These are phyloP conservation scores for Coronaproctus castanopsis DNA, from an alignment of 2,888 invertebrate species.

Conservation along the genomic window DNA sequence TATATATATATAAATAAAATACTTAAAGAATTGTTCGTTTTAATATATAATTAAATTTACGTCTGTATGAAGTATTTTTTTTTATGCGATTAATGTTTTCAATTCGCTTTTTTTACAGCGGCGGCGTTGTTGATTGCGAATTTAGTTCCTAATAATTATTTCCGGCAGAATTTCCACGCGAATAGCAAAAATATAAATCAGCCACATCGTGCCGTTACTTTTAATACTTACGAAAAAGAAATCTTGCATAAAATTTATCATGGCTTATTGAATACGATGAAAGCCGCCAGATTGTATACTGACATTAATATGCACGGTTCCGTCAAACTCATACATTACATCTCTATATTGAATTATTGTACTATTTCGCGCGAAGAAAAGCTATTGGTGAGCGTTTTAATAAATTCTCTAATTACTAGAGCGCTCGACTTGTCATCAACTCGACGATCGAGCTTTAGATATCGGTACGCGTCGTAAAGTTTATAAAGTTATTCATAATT, in stretches of 20 bases:
- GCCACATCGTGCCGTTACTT: slow-evolving; percentile 27
- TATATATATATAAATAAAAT: too few species aligned
- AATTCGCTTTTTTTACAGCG: slow-evolving; percentile 39
- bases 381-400: slow-evolving; percentile 47
- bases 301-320: slow-evolving; percentile 73
- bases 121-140: slow-evolving; percentile 77
- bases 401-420: too few species aligned
- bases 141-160: slow-evolving; percentile 73
- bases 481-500: too few species aligned
- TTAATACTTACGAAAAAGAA: slow-evolving; percentile 36
- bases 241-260: slow-evolving; percentile 33
- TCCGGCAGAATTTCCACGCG: slow-evolving; percentile 63
- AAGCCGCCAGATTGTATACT: slow-evolving; percentile 66
- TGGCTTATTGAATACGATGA: slow-evolving; percentile 33
- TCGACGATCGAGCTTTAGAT: too few species aligned
- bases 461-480: too few species aligned
- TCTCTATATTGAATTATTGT: slow-evolving; percentile 78
- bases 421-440: too few species aligned
- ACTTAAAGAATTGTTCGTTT: too few species aligned
- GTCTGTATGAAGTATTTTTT: too few species aligned
- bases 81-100: too few species aligned
- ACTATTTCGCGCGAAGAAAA: slow-evolving; percentile 78
- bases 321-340: slow-evolving; percentile 78
- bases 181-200: slow-evolving; percentile 33
- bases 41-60: too few species aligned